Conservation (phyloP, 2,113 vertebrate genomes). For the Beaufortia kweichowensis region DNA sequence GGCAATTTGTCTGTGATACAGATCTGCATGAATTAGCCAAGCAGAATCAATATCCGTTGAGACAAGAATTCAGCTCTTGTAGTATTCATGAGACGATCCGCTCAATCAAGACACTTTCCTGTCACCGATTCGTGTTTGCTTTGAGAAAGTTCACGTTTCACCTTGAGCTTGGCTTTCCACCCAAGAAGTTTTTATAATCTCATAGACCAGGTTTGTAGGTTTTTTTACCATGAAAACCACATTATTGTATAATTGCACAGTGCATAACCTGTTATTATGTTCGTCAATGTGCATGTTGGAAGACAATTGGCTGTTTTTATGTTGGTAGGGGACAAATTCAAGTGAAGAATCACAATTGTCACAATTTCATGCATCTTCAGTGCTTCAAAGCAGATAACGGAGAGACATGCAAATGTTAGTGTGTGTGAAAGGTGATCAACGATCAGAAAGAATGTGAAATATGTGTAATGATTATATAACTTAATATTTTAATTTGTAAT, state of each 20-base stretch:
- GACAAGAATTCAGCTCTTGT: slow-evolving; percentile 25
- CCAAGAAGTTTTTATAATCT: not conserved
- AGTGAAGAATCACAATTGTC: too few species aligned
- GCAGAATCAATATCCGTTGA: slow-evolving; percentile 38
- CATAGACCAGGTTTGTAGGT: not conserved
- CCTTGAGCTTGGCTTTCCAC: slow-evolving; percentile 42
- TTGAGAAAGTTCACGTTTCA: not conserved
- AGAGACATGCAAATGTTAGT: too few species aligned
- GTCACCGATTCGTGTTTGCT: not conserved
- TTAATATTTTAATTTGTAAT: too few species aligned
- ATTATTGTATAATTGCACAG: slow-evolving; percentile 21
- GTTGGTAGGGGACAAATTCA: too few species aligned
- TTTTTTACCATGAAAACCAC: not conserved
- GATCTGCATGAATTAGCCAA: slow-evolving; percentile 43
- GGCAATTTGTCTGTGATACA: slow-evolving; percentile 28
- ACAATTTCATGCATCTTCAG: too few species aligned
- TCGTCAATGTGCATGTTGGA: not conserved
- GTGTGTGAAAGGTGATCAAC: too few species aligned
- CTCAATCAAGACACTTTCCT: not conserved
- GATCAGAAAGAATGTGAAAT: too few species aligned
- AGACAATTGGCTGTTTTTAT: too few species aligned
- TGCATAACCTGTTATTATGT: not conserved
- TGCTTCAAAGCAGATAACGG: too few species aligned
- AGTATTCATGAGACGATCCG: slow-evolving; percentile 38
- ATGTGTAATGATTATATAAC: too few species aligned